Conservation (phyloP, 2,888 invertebrate species). For the Heliconius ethilla region DNA sequence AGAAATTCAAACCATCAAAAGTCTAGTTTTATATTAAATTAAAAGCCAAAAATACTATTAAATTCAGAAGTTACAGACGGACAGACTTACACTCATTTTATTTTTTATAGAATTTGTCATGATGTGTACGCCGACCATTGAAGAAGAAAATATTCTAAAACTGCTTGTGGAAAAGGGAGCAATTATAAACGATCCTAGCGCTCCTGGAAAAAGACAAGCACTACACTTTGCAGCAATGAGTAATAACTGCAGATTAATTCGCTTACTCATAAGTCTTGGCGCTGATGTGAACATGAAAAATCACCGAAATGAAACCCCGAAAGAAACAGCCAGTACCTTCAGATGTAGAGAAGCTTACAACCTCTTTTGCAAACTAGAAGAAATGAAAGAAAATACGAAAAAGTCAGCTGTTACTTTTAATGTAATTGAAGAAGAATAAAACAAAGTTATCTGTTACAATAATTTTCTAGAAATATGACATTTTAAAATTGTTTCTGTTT, state of each 20-base stretch:
- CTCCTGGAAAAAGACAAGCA: constrained; percentile 71
- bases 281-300: constrained; percentile 62
- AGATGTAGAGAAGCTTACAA: constrained; percentile 58
- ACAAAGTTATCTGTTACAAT: not conserved
- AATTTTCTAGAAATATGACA: not conserved
- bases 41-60: not conserved
- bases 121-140: constrained; percentile 64
- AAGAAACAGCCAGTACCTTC: constrained; percentile 65
- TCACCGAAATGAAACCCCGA: constrained; percentile 66
- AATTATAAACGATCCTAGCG: constrained; percentile 61
- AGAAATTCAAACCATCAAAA: too few species aligned
- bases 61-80: not conserved
- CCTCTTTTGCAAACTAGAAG: constrained; percentile 53
- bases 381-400: constrained; percentile 18
- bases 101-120: constrained; percentile 66
- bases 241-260: constrained; percentile 66
- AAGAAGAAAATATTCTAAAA: constrained; percentile 65
- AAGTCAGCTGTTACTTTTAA: not conserved
- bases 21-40: not conserved
- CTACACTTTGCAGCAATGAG: constrained; percentile 79
- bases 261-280: constrained; percentile 62
- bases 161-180: constrained; percentile 66
- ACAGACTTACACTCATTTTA: not conserved
- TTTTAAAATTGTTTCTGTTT: too few species aligned
- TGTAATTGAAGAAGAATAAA: not conserved